Evolutionary conservation across 2,888 invertebrate genomes (phyloP).

Genomic region (Yponomeuta malinellus): DNA sequence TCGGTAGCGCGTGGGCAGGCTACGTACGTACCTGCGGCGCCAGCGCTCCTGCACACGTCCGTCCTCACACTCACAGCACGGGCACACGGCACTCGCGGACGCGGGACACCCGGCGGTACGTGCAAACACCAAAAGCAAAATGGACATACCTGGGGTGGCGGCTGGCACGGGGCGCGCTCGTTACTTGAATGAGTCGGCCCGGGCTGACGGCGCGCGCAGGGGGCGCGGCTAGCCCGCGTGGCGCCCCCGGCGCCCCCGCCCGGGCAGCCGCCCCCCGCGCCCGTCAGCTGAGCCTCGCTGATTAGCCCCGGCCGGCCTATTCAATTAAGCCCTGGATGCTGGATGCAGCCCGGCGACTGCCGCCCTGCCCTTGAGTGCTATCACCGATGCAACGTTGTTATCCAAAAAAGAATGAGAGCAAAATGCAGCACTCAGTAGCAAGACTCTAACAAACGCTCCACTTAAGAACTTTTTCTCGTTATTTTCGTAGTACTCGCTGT

Average conservation of each 20-base stretch:
- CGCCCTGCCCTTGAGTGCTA: conserved; percentile 22
- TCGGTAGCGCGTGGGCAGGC: conserved; percentile 28
- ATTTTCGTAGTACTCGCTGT: neutral
- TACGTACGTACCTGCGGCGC: conserved; percentile 54
- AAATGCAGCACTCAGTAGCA: neutral
- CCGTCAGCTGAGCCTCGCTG: conserved; percentile 68
- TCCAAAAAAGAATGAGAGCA: neutral
- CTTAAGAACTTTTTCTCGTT: neutral
- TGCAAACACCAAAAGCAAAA: conserved; percentile 72
- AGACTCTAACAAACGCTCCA: neutral
- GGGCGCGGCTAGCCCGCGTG: conserved; percentile 78
- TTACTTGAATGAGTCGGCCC: conserved; percentile 73
- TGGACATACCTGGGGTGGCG: conserved; percentile 74
- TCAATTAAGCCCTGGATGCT: conserved; percentile 71
- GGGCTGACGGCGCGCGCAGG: conserved; percentile 76
- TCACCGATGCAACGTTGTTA: neutral
- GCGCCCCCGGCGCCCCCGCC: conserved; percentile 57
- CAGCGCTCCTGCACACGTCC: conserved; percentile 20
- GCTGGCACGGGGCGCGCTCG: conserved; percentile 70
- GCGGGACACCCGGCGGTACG: conserved; percentile 50
- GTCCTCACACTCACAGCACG: conserved; percentile 53
- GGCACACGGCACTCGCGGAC: conserved; percentile 58
- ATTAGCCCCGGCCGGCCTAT: conserved; percentile 71
- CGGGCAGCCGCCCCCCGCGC: conserved; percentile 39
- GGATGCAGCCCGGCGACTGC: conserved; percentile 36